phyloP scores from a whole-genome alignment of 2,888 invertebrate species.

The Microctonus hyperodae region DNA sequence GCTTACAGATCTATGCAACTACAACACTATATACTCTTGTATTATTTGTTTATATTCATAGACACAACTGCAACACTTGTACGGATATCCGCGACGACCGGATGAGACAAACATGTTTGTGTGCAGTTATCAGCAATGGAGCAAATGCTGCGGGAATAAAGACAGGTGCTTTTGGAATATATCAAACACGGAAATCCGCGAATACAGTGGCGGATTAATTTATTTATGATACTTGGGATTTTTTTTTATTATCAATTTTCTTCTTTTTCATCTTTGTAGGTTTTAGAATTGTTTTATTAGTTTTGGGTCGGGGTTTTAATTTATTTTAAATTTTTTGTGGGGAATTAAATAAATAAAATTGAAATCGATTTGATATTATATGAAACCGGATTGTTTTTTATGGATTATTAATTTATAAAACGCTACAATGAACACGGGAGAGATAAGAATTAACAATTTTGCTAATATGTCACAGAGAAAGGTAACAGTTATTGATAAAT shows the following conservation, averaged over 20 bases:
- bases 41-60: not conserved
- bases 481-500: not conserved
- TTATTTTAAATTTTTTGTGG: too few relatives aligned
- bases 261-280: too few relatives aligned
- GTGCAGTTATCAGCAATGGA: not conserved
- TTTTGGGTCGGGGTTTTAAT: too few relatives aligned
- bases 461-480: too few relatives aligned
- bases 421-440: not conserved
- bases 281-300: too few relatives aligned
- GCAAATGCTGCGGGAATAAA: not conserved
- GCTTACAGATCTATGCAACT: not conserved
- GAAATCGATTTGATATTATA: not conserved
- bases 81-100: constrained; percentile 33
- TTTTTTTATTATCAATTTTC: not conserved
- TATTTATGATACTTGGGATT: too few relatives aligned
- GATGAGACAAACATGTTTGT: too few relatives aligned
- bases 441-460: not conserved
- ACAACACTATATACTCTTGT: too few relatives aligned
- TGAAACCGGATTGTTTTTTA: not conserved
- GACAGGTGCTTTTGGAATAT: too few relatives aligned
- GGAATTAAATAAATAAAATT: not conserved
- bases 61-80: too few relatives aligned
- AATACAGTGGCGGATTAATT: not conserved
- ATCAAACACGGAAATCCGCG: not conserved
- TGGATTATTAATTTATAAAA: not conserved